Evolutionary conservation across 2,797 vertebrate genomes (phyloP).

Genomic region (Hoplostethus mediterraneus): DNA sequence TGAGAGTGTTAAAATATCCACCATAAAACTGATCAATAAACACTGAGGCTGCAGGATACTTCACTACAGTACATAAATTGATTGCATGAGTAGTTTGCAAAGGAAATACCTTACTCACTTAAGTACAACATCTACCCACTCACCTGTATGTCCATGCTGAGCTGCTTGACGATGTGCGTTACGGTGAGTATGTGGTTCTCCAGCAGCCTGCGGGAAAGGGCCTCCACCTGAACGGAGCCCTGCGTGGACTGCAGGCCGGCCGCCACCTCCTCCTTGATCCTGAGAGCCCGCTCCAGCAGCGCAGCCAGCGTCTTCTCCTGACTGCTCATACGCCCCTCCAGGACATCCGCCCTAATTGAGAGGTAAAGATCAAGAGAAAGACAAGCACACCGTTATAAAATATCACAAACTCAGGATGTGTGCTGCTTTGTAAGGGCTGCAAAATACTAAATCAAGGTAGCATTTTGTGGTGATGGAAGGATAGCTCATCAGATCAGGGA

Average conservation of each 20-base stretch:
- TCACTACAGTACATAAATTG: background rate
- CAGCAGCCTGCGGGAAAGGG: slow-evolving; percentile 80
- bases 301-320: slow-evolving; percentile 81
- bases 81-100: background rate
- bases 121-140: background rate
- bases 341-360: slow-evolving; percentile 52
- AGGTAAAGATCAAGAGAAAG: slow-evolving; percentile 34
- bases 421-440: background rate
- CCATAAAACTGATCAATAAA: background rate
- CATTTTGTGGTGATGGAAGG: background rate
- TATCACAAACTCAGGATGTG: background rate
- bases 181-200: slow-evolving; percentile 88
- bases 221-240: slow-evolving; percentile 74
- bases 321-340: slow-evolving; percentile 74
- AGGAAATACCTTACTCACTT: background rate
- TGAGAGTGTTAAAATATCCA: slow-evolving; percentile 4
- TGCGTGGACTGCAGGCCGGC: slow-evolving; percentile 76
- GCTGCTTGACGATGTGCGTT: slow-evolving; percentile 86
- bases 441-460: background rate
- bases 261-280: slow-evolving; percentile 85
- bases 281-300: slow-evolving; percentile 87
- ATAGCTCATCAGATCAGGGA: background rate
- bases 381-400: background rate
- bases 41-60: background rate
- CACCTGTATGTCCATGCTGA: slow-evolving; percentile 87